phyloP scores from a whole-genome alignment of 1,140 invertebrate genomes.

The Potamilus streckersoni region DNA sequence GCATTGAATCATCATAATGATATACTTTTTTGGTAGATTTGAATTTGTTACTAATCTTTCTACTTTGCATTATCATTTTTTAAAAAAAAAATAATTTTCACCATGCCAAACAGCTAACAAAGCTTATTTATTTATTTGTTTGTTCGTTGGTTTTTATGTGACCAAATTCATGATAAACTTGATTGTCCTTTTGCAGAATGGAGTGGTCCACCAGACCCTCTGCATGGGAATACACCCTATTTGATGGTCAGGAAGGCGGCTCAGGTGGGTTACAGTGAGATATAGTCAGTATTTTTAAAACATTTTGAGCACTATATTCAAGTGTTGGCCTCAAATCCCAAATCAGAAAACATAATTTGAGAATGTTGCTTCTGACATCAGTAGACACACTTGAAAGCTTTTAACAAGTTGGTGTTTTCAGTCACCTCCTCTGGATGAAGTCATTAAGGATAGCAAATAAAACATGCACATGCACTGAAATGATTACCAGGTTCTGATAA shows the following conservation, averaged over 20 bases:
- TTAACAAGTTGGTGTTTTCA: too few species aligned
- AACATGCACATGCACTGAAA: not conserved
- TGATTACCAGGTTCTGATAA: too few species aligned
- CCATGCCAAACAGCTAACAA: too few species aligned
- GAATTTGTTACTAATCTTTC: too few species aligned
- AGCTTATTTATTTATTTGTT: too few species aligned
- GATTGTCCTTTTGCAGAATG: slow-evolving; percentile 39
- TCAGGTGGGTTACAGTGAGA: slow-evolving; percentile 36
- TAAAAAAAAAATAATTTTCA: too few species aligned
- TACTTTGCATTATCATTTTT: too few species aligned
- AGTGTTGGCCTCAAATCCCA: not conserved
- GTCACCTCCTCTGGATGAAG: not conserved
- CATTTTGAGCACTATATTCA: not conserved
- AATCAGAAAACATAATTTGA: not conserved
- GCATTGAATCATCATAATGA: too few species aligned
- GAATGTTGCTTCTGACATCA: too few species aligned
- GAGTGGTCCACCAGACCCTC: slow-evolving; percentile 55
- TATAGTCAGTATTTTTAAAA: not conserved
- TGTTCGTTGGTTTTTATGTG: not conserved
- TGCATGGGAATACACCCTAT: slow-evolving; percentile 57
- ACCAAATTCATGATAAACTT: not conserved
- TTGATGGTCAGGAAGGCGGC: slow-evolving; percentile 51
- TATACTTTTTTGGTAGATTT: too few species aligned
- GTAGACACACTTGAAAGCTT: too few species aligned
- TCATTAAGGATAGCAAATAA: not conserved